Evolutionary conservation across 1,140 invertebrate species (phyloP).

Genomic region (Melanaphis sacchari): DNA sequence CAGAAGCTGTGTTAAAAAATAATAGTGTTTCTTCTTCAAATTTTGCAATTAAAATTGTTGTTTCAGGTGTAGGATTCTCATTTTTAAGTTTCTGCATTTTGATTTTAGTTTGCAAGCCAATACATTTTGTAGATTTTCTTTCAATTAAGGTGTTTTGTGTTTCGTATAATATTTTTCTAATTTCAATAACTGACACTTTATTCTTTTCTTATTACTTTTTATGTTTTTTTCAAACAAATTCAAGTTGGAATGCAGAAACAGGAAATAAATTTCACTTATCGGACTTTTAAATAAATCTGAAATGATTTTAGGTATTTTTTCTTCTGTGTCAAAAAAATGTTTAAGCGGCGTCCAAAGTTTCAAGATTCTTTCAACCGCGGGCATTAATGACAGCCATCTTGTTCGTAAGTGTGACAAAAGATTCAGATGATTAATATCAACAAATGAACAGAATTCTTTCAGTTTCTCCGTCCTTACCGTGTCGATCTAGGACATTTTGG

Average conservation of each 20-base stretch:
- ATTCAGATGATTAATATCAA: not conserved
- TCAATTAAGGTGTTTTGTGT: too few relatives aligned
- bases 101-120: too few relatives aligned
- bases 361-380: not conserved
- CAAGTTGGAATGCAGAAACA: not conserved
- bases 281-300: not conserved
- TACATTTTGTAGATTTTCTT: too few relatives aligned
- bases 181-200: not conserved
- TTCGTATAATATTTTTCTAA: constrained; percentile 3
- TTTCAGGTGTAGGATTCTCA: too few relatives aligned
- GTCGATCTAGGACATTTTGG: too few relatives aligned
- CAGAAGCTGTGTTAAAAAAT: not conserved
- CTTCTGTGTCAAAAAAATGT: too few relatives aligned
- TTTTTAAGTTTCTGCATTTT: too few relatives aligned
- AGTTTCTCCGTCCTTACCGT: too few relatives aligned
- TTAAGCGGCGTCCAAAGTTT: too few relatives aligned
- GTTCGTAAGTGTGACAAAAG: not conserved
- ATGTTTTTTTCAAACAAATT: constrained; percentile 13
- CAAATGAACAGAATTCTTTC: not conserved
- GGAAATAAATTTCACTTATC: not conserved
- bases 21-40: constrained; percentile 2
- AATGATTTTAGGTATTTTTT: too few relatives aligned
- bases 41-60: not conserved
- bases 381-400: constrained; percentile 5
- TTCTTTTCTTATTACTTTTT: not conserved